A percentile compares a stretch with the other conserved stretches of the same genome.
Conservation (phyloP, 2,113 vertebrate species). For the Trematocara stigmaticum region DNA sequence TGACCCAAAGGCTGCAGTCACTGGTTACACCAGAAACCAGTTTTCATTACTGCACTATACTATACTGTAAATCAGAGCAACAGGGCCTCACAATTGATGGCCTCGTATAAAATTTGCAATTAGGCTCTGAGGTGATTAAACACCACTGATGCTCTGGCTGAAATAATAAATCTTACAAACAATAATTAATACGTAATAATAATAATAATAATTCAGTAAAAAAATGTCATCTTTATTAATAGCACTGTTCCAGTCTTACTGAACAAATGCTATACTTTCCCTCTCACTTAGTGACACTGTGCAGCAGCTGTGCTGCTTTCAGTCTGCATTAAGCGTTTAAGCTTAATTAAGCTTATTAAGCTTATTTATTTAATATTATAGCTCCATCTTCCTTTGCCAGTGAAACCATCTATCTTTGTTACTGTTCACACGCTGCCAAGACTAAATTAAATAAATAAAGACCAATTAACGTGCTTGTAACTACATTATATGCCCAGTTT, state of each 20-base stretch:
- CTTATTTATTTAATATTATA: background rate
- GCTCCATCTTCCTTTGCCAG: background rate
- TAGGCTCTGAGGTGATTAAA: background rate
- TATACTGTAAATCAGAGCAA: background rate
- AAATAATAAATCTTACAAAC: background rate
- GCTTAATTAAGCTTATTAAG: background rate
- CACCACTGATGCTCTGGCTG: background rate
- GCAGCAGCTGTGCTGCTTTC: background rate
- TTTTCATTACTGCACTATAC: background rate
- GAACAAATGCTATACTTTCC: background rate
- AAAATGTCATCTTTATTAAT: background rate
- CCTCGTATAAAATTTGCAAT: background rate
- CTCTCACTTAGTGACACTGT: background rate
- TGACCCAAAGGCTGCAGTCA: background rate
- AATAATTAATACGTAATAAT: background rate
- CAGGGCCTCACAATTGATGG: background rate
- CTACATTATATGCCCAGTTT: background rate
- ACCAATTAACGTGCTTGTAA: background rate
- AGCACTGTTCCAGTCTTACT: background rate
- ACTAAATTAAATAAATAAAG: too few species aligned
- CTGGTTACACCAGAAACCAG: background rate
- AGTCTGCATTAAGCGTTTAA: background rate
- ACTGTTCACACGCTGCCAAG: background rate
- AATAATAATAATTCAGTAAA: background rate
- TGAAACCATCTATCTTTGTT: background rate